Evolutionary conservation across 2,888 invertebrate species (phyloP).

Genomic region (Quadroppia sp.): DNA sequence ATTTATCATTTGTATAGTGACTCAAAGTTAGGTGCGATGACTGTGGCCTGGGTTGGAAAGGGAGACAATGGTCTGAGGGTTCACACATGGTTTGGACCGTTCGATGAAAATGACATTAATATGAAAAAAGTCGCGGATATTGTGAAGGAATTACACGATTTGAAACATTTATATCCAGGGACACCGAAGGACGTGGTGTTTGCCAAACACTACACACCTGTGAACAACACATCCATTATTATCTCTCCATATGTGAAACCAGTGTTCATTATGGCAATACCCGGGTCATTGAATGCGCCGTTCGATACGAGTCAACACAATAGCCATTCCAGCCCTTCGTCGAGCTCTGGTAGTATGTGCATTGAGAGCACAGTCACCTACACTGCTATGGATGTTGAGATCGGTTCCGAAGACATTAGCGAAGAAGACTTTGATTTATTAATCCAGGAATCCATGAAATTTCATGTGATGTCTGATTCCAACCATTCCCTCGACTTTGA

Average conservation of each 20-base stretch:
- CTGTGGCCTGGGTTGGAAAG: conserved; percentile 70
- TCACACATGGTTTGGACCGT: conserved; percentile 75
- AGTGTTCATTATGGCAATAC: conserved; percentile 74
- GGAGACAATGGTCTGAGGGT: conserved; percentile 45
- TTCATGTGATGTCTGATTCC: too few relatives aligned
- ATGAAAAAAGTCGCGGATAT: conserved; percentile 86
- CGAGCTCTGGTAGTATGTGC: too few relatives aligned
- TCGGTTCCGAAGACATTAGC: too few relatives aligned
- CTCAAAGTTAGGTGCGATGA: conserved; percentile 91
- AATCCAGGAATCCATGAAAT: too few relatives aligned
- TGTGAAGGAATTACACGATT: conserved; percentile 75
- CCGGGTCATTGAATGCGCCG: conserved; percentile 51
- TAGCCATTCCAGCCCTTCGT: too few relatives aligned
- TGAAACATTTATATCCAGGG: conserved; percentile 78
- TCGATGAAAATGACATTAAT: conserved; percentile 85
- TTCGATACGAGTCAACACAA: too few relatives aligned
- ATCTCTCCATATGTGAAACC: conserved; percentile 83
- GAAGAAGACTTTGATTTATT: too few relatives aligned
- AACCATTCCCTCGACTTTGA: too few relatives aligned
- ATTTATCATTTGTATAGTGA: too few relatives aligned
- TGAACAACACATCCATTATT: conserved; percentile 55
- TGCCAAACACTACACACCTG: conserved; percentile 81
- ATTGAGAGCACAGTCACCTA: too few relatives aligned
- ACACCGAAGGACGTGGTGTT: conserved; percentile 80
- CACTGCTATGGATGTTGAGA: too few relatives aligned